Evolutionary conservation across 1,140 invertebrate genomes (phyloP).

Genomic region (Cotesia vestalis): DNA sequence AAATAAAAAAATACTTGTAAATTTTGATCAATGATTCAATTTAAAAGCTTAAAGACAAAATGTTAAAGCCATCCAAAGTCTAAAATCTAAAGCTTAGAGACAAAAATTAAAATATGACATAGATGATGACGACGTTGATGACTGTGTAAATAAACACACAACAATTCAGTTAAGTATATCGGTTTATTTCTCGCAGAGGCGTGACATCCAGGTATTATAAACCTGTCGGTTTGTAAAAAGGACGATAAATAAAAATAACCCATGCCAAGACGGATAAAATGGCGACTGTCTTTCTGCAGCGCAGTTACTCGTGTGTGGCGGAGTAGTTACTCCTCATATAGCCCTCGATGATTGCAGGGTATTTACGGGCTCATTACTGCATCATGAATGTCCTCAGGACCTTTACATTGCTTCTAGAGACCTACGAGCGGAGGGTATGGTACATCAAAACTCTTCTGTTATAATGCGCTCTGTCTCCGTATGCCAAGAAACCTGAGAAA

Average conservation of each 20-base stretch:
- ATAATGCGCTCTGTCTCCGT: too few species aligned
- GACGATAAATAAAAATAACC: constrained; percentile 8
- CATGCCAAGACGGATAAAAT: constrained; percentile 12
- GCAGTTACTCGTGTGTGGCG: too few species aligned
- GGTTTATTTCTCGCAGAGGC: constrained; percentile 34
- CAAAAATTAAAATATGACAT: background rate
- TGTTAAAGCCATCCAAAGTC: background rate
- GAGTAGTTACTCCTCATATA: too few species aligned
- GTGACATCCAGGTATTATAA: constrained; percentile 37
- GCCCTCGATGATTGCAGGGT: constrained; percentile 40
- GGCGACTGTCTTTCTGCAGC: constrained; percentile 5
- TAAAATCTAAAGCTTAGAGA: background rate
- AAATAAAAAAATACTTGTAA: too few species aligned
- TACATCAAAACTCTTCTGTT: too few species aligned
- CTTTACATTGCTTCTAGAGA: too few species aligned
- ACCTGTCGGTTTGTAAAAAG: constrained; percentile 33
- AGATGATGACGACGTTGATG: background rate
- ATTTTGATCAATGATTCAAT: too few species aligned
- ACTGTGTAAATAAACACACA: background rate
- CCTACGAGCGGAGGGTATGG: too few species aligned
- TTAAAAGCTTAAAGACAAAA: too few species aligned
- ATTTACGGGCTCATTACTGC: constrained; percentile 44
- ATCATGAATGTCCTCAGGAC: too few species aligned
- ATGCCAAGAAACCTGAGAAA: too few species aligned
- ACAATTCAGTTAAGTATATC: too few species aligned